Evolutionary conservation across 2,113 vertebrate species (phyloP).

Genomic region (Synodontis membranacea): DNA sequence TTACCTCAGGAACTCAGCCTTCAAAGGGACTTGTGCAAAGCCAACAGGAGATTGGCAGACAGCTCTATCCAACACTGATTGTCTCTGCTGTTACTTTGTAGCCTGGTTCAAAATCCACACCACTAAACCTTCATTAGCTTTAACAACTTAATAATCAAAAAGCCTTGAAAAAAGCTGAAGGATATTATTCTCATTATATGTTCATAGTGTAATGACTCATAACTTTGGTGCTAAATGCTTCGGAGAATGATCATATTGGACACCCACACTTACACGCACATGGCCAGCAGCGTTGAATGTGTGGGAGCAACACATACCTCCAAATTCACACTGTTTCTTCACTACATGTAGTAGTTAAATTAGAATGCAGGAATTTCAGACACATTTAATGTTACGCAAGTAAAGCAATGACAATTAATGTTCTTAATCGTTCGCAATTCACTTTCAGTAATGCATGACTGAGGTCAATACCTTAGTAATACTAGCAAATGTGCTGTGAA

Average conservation of each 20-base stretch:
- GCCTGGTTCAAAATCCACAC: background rate
- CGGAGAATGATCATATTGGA: background rate
- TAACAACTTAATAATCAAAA: background rate
- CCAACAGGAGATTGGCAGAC: background rate
- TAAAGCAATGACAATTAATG: slow-evolving; percentile 32
- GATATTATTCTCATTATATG: background rate
- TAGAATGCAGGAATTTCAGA: slow-evolving; percentile 38
- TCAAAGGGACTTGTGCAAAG: slow-evolving; percentile 19
- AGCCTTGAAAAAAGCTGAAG: background rate
- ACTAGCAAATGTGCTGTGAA: background rate
- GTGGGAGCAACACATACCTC: slow-evolving; percentile 4
- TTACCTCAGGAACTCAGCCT: background rate
- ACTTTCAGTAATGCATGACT: background rate
- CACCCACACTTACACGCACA: slow-evolving; percentile 1
- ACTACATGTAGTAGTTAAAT: slow-evolving; percentile 29
- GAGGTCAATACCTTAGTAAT: slow-evolving; percentile 1
- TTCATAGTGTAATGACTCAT: background rate
- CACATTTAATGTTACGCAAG: slow-evolving; percentile 13
- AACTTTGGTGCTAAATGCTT: slow-evolving; percentile 13
- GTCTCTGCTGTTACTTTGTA: slow-evolving; percentile 3
- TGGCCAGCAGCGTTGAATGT: background rate
- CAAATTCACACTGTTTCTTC: background rate
- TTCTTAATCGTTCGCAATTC: background rate
- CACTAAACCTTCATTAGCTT: background rate
- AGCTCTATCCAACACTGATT: background rate